phyloP scores from a whole-genome alignment of 2,888 invertebrate species.

The Ligdia adustata region DNA sequence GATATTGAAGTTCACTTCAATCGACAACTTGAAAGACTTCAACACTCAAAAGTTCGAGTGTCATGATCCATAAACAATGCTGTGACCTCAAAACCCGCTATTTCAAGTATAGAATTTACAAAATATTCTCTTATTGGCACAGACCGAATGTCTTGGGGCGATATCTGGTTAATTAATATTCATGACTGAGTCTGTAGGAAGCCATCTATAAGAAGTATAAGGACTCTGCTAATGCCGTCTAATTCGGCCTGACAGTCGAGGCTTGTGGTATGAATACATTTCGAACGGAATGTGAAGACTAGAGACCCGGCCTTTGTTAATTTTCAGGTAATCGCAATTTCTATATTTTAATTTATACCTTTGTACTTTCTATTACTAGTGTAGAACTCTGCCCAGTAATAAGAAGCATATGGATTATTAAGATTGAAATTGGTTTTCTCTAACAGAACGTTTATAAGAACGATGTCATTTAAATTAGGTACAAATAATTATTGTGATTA shows the following conservation, averaged over 20 bases:
- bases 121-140: slow-evolving; percentile 50
- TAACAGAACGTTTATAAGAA: too few species aligned
- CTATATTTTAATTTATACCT: neutral
- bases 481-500: too few species aligned
- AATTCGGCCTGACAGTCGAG: slow-evolving; percentile 32
- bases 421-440: too few species aligned
- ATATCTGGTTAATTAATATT: slow-evolving; percentile 57
- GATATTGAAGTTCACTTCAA: slow-evolving; percentile 5
- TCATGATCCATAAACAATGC: slow-evolving; percentile 17
- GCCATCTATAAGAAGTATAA: slow-evolving; percentile 36
- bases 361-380: too few species aligned
- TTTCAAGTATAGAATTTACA: slow-evolving; percentile 43
- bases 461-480: too few species aligned
- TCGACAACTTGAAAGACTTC: slow-evolving; percentile 9
- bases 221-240: slow-evolving; percentile 32
- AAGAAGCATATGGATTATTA: too few species aligned
- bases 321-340: neutral
- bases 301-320: slow-evolving; percentile 8
- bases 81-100: slow-evolving; percentile 27
- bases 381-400: too few species aligned
- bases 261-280: slow-evolving; percentile 31
- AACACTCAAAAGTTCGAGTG: slow-evolving; percentile 15
- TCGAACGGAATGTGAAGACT: slow-evolving; percentile 7
- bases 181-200: slow-evolving; percentile 47
- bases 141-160: slow-evolving; percentile 48